Evolutionary conservation across 2,113 vertebrate species (phyloP).

Genomic region (Danio rerio): DNA sequence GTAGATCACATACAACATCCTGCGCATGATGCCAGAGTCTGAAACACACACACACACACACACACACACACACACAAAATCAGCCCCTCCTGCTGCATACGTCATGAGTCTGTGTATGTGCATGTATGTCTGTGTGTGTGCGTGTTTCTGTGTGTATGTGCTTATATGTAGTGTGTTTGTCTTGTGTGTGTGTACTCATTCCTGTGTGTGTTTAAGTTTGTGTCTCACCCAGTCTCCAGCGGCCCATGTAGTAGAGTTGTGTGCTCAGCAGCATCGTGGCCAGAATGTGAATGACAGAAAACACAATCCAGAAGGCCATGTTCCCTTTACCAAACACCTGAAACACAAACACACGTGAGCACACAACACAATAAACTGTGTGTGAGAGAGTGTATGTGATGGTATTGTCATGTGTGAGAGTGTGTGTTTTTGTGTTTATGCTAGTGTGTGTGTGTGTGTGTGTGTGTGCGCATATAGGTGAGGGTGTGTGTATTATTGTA

Average conservation of each 20-base stretch:
- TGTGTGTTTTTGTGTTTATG: background rate
- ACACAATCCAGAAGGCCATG: conserved; percentile 89
- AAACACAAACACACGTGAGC: no score
- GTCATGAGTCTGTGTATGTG: no score
- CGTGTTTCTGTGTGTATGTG: no score
- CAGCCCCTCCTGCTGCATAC: background rate
- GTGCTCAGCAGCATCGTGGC: conserved; percentile 94
- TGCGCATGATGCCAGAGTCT: conserved; percentile 88
- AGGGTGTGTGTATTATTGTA: background rate
- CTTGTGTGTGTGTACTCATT: no score
- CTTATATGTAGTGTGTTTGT: no score
- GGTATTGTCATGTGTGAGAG: no score
- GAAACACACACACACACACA: conserved; percentile 48
- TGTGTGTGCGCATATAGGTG: no score
- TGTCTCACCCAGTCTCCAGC: conserved; percentile 87
- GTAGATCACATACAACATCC: conserved; percentile 89
- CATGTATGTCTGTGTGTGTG: no score
- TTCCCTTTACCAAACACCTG: conserved; percentile 95
- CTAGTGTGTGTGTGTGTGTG: background rate
- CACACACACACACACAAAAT: background rate
- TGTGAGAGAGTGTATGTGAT: no score
- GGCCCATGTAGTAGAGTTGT: conserved; percentile 98
- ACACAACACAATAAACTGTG: background rate
- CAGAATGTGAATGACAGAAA: conserved; percentile 93
- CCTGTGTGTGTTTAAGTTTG: background rate